Evolutionary conservation across 2,888 invertebrate genomes (phyloP).

Genomic region (Agrotis clavis): DNA sequence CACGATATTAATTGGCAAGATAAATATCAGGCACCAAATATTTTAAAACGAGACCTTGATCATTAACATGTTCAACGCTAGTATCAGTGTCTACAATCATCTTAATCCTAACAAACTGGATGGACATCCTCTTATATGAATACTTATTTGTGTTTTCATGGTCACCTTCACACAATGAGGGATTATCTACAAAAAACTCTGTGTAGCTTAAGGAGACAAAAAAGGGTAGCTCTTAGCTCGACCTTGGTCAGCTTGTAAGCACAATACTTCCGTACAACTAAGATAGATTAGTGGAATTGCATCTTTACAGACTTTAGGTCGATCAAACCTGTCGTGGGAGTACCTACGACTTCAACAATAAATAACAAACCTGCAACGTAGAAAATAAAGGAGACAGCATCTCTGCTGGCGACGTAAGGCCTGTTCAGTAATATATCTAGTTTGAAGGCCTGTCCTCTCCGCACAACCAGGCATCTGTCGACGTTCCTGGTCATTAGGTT

Average conservation of each 20-base stretch:
- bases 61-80: not conserved
- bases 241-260: conserved; percentile 4
- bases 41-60: conserved; percentile 45
- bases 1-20: conserved; percentile 35
- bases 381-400: conserved; percentile 96
- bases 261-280: conserved; percentile 4
- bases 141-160: conserved; percentile 20
- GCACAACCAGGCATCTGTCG: conserved; percentile 93
- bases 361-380: conserved; percentile 92
- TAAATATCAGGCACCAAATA: conserved; percentile 25
- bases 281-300: conserved; percentile 2
- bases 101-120: conserved; percentile 8
- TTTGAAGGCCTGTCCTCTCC: conserved; percentile 96
- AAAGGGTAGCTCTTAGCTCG: not conserved
- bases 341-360: not conserved
- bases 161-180: conserved; percentile 20
- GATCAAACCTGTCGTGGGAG: not conserved
- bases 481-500: conserved; percentile 93
- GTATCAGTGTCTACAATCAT: conserved; percentile 27
- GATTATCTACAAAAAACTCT: conserved; percentile 28
- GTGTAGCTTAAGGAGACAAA: not conserved
- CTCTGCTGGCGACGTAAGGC: conserved; percentile 93
- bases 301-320: not conserved
- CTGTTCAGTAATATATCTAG: conserved; percentile 94
- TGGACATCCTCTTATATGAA: conserved; percentile 13